Base-by-base conservation (phyloP, 1,140 invertebrate genomes). In the Delia radicum region DNA sequence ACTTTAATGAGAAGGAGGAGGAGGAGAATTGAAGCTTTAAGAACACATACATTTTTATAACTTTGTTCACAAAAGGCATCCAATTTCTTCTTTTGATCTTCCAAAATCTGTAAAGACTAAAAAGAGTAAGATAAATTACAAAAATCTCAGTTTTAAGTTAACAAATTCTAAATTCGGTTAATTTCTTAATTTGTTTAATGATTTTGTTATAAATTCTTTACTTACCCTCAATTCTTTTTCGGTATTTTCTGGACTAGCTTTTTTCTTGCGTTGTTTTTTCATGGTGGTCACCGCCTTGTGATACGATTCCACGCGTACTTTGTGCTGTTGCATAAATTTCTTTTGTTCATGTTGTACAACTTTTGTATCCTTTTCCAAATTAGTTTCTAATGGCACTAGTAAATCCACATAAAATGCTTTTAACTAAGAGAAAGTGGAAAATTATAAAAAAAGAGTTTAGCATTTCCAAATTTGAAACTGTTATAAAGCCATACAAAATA, bases 361-460 rank as follows among this genome's bases (percentile, higher is more conserved):
- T 91, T 96, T 96, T 28, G 94, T 95, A 86, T 97, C 95, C 86
- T 96, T 96, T 86, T 96, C 95, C 81, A 96, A 88, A 88, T 96
- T 96, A 65, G 94, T 95, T 89, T 97, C 95, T 84, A 97, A 87
- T 77, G 95, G 95, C 69, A 96, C 94, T 75, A 97, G 88, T 75
- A 97, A 89, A 89, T 97, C 95, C 27, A 97, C 95, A 88, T 97
- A 97, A 87, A 97, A 96, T 15, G 95, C 95, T 89, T 96, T 96
- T 74, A 97, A 86, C 95, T 97, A 89, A 75, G 90, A 21, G 26
- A 13, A 77, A 73, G 73, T 62, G 46, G 65, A 18, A 77, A 75
- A 12, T n/a, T n/a, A n/a, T n/a, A n/a, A n/a, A n/a, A n/a, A n/a
- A n/a, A n/a, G n/a, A n/a, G n/a, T n/a, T n/a, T n/a, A n/a, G n/a